Evolutionary conservation across 2,888 invertebrate species (phyloP), one percentile per base, ranked within the genome.

Genomic region (Exocentrus adspersus): DNA sequence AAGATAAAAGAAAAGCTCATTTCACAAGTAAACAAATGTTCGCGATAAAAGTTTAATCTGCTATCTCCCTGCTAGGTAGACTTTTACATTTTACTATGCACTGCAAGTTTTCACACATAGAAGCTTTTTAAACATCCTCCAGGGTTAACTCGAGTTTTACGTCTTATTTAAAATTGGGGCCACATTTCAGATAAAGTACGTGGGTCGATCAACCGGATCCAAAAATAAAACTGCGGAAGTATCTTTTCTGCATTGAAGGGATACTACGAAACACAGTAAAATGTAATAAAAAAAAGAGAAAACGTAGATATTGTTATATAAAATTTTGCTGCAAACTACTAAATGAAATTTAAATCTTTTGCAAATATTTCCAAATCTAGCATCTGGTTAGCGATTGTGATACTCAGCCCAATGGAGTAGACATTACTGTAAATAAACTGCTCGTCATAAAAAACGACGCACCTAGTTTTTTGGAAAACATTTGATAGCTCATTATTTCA

Each of bases 111-210:
- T 37, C 37, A 12, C 37, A 37, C 37, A 37, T 37, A 5, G 37
- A 37, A 37, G 37, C 37, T 37, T 37, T 37, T 37, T 37, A 37
- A 37, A 37, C 37, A 37, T 37, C 37, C 37, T 9, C 30, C n/a
- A 37, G n/a, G 37, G 37, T 37, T 37, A 37, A 37, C 37, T 37
- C 14, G n/a, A 12, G 37, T 37, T 37, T 37, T 37, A 37, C 12
- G 37, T 37, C 37, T 37, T 37, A 37, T 14, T 37, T 37, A 37
- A 37, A 37, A 37, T 37, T 37, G 37, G 14, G 37, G 37, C 37
- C 37, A 37, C 37, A 37, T 37, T 37, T 37, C 37, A 37, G 37
- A 37, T 37, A 37, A 14, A 37, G n/a, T 37, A 37, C 37, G 37
- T 14, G 37, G n/a, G n/a, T 9, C n/a, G 37, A 37, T 37, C 37